These are phyloP conservation scores for Lophochroa leadbeateri DNA, from an alignment of 2,113 vertebrate species.

Conservation along the genomic window DNA sequence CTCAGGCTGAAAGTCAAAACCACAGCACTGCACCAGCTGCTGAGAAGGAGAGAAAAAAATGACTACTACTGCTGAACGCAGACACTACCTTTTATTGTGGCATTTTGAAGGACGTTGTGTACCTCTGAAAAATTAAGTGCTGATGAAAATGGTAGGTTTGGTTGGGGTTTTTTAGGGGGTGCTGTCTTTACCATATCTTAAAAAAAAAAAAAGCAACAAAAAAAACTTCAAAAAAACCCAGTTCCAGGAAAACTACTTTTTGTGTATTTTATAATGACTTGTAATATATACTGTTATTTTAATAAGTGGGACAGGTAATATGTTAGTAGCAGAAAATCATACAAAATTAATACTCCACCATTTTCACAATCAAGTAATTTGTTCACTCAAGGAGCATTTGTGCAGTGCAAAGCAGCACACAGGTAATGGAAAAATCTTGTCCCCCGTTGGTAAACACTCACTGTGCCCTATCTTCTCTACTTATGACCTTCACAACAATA, in stretches of 20 bases:
- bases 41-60: too few species aligned
- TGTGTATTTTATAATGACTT: constrained; percentile 17
- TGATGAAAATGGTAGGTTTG: constrained; percentile 43
- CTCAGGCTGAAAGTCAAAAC: too few species aligned
- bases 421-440: background rate
- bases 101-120: constrained; percentile 77
- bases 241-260: constrained; percentile 3
- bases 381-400: background rate
- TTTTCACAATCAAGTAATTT: background rate
- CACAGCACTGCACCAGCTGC: too few species aligned
- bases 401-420: background rate
- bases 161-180: background rate
- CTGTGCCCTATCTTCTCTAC: background rate
- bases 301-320: background rate
- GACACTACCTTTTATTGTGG: constrained; percentile 70
- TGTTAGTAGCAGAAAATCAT: background rate
- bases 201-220: background rate
- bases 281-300: background rate
- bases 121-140: constrained; percentile 67
- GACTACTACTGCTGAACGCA: too few species aligned
- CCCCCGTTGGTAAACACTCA: background rate
- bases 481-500: background rate
- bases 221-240: background rate
- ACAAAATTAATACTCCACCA: constrained; percentile 15
- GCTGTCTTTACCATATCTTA: background rate